Evolutionary conservation across 2,797 vertebrate genomes (phyloP).

Genomic region (Macropodus opercularis): DNA sequence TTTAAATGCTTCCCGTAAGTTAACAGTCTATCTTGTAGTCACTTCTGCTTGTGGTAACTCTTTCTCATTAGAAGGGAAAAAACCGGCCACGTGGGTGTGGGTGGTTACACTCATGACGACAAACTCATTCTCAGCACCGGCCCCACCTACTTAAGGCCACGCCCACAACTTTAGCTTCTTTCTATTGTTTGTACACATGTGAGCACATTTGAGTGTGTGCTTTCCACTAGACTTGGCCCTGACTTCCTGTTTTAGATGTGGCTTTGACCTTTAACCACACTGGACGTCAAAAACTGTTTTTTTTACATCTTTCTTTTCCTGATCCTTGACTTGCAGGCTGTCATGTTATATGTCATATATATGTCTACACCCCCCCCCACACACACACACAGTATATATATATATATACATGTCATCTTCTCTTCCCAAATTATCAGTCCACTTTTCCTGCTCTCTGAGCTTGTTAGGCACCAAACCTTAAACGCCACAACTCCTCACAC

Average conservation of each 20-base stretch:
- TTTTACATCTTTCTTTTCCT: neutral
- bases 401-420: too few species aligned
- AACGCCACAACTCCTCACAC: too few species aligned
- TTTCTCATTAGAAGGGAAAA: neutral
- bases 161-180: constrained; percentile 28
- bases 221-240: constrained; percentile 10
- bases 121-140: constrained; percentile 55
- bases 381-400: too few species aligned
- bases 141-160: constrained; percentile 30
- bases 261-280: constrained; percentile 26
- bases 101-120: constrained; percentile 3
- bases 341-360: neutral
- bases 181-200: constrained; percentile 2
- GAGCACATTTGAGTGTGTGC: constrained; percentile 1
- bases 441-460: too few species aligned
- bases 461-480: too few species aligned
- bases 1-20: constrained; percentile 10
- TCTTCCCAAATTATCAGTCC: too few species aligned
- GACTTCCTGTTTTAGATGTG: constrained; percentile 30
- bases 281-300: constrained; percentile 5
- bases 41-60: constrained; percentile 9
- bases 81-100: neutral
- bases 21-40: constrained; percentile 14
- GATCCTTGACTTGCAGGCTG: neutral
- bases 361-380: too few species aligned